These are phyloP conservation scores for Euplagia quadripunctaria DNA, from an alignment of 2,888 invertebrate genomes.

Conservation along the genomic window DNA sequence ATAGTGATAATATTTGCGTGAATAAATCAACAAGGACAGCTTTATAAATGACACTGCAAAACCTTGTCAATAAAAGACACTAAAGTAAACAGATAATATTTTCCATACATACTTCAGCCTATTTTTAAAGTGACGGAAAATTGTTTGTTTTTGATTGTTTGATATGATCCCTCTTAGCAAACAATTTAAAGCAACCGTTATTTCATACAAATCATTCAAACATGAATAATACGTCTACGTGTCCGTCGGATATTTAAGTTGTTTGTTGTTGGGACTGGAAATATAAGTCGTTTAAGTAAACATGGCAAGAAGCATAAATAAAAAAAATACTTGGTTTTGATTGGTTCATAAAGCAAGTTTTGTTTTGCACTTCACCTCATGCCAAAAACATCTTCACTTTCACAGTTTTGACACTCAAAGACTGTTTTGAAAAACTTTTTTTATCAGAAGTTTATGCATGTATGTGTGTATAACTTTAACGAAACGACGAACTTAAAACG, in stretches of 20 bases:
- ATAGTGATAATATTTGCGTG: background rate
- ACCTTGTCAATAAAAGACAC: background rate
- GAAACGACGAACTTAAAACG: no score
- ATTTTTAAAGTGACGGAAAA: background rate
- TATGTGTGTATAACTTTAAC: no score
- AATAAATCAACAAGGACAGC: background rate
- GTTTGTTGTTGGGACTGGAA: background rate
- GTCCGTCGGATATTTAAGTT: background rate
- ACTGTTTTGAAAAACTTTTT: no score
- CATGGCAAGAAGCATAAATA: no score
- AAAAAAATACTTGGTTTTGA: no score
- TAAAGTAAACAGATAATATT: constrained; percentile 1
- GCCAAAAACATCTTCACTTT: no score
- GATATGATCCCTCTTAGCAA: background rate
- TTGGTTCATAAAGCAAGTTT: no score
- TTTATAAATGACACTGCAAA: background rate
- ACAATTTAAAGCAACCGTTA: background rate
- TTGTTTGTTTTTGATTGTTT: background rate
- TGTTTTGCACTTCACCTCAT: no score
- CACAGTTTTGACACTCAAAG: no score
- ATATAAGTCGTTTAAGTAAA: no score
- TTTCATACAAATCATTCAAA: background rate
- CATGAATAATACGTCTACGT: background rate
- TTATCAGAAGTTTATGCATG: no score
- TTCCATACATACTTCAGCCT: background rate